These are phyloP conservation scores for Phymastichus coffea DNA, from an alignment of 1,140 invertebrate genomes.

Conservation along the genomic window DNA sequence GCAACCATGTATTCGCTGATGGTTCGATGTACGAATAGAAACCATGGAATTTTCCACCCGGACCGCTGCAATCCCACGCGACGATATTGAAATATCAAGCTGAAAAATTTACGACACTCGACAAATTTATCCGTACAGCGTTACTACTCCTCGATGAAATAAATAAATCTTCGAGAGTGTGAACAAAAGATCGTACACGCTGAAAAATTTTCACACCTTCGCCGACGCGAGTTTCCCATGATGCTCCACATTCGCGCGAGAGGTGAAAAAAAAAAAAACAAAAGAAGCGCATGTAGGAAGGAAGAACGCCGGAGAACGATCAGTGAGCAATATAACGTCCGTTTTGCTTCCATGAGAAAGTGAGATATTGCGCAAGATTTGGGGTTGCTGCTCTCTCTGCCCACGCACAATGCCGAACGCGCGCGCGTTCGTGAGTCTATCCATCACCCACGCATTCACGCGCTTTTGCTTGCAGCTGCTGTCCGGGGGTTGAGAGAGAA, in stretches of 20 bases:
- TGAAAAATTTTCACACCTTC: background rate
- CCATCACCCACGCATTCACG: constrained; percentile 54
- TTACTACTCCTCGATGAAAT: too few species aligned
- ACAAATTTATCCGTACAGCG: too few species aligned
- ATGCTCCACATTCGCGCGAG: background rate
- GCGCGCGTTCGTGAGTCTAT: constrained; percentile 47
- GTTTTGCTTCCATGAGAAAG: constrained; percentile 21
- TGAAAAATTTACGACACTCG: too few species aligned
- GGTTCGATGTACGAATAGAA: too few species aligned
- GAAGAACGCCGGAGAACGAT: background rate
- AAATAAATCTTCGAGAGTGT: background rate
- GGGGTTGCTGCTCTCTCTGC: background rate
- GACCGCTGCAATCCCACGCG: too few species aligned
- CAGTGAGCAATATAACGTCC: too few species aligned
- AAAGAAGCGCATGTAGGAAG: background rate
- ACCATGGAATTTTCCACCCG: too few species aligned
- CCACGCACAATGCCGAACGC: background rate
- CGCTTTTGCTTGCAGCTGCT: background rate
- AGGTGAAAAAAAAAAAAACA: background rate
- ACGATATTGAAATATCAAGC: too few species aligned
- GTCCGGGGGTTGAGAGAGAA: too few species aligned
- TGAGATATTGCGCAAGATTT: constrained; percentile 16
- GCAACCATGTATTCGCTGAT: too few species aligned
- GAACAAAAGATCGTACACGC: too few species aligned
- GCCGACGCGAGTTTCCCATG: constrained; percentile 4